Evolutionary conservation across 2,888 invertebrate species (phyloP), one percentile per base, ranked within the genome.

Genomic region (Acanthosepion lycidas): DNA sequence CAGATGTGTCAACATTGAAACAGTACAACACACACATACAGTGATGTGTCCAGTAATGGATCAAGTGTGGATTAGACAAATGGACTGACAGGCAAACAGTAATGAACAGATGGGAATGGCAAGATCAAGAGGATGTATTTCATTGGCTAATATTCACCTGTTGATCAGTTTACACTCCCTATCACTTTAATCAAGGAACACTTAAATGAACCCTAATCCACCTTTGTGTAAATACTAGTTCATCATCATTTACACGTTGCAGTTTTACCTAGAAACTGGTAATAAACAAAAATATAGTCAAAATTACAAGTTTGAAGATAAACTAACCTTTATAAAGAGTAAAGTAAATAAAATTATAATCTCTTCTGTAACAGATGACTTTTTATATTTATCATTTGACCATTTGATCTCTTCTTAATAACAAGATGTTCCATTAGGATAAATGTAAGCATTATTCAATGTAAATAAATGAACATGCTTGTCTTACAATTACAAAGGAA

Each of bases 1-100:
- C 78, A 78, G 78, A 78, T 78, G 33, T 78, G 78, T 78, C 78
- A 78, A 78, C 78, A 78, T n/a, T 78, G n/a, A n/a, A 33, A n/a
- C 78, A 78, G 18, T 18, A 33, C 78, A n/a, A 28, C 78, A 78
- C 78, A 33, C n/a, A 78, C 78, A 78, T 15, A 78, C 9, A 18
- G n/a, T n/a, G 12, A 78, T n/a, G n/a, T n/a, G 78, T n/a, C 78
- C n/a, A 78, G 33, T 78, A n/a, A 78, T 78, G 78, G 78, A 78
- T 78, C n/a, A 78, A 78, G 9, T 5, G n/a, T 78, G 78, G 78
- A 78, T 78, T 78, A 78, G 78, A n/a, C 12, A 33, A 78, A 78
- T 33, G 78, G 78, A 78, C n/a, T 78, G 78, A 78, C 78, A 78
- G 78, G 78, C 78, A n/a, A n/a, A 78, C 78, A 78, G 28, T 28